Base-by-base conservation (phyloP, 2,888 invertebrate species). In the Drosophila eohydei region DNA sequence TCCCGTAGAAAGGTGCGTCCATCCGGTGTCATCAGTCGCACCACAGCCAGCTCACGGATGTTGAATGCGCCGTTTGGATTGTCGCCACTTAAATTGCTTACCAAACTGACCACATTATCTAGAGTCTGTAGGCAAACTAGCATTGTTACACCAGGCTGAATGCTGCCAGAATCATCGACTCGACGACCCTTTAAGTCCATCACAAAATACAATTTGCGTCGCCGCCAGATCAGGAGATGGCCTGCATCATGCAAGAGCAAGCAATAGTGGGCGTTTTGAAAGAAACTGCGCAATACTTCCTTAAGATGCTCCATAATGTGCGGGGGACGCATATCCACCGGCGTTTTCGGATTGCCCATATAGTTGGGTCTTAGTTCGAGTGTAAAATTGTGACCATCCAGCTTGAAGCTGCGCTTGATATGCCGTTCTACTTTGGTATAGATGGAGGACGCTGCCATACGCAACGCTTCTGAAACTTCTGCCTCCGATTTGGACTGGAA, bases 161-260 rank as follows among this genome's bases (percentile, higher is more conserved):
- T 44, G 36, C 57, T 66, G 6, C 21, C 61, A 9, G 89, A 75
- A 55, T 91, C 84, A 0, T 67, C 60, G 1, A 38, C 14, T 1
- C 81, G 69, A 1, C 90, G 80, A 0, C 91, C 90, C 55, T 87
- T 89, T 14, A 88, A 79, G 70, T 93, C 91, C 61, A 92, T 87
- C 0, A 92, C 74, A 52, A 92, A 92, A 65, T 77, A 92, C 0
- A 81, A 71, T 0, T 76, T 81, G 2, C 57, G 66, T 1, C 89
- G 77, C 4, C 83, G 89, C 92, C 92, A 93, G 8, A 92, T 71
- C 38, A 93, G 68, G n/a, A 84, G 63, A 65, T 91, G 89, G 28
- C 82, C 82, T 8, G 70, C 50, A 3, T 66, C 78, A 4, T 88
- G 70, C 3, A 76, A 71, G 9, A 92, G 43, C 4, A 93, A 62